Evolutionary conservation across 2,888 invertebrate species (phyloP).

Genomic region (Drosophila fulvimacula): DNA sequence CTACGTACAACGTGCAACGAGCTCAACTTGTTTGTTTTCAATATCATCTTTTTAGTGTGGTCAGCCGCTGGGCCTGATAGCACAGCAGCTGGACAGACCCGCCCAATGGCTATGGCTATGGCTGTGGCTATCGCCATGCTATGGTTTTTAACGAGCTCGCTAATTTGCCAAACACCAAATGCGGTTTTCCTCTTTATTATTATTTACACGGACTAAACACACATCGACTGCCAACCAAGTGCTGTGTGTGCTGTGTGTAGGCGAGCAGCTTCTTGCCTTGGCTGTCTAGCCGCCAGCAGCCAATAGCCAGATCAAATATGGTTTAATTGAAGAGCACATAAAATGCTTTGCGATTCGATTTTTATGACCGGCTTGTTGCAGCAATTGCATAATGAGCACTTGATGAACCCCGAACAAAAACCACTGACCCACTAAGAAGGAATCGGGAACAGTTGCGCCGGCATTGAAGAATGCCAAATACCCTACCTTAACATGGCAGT

Average conservation of each 20-base stretch:
- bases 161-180: conserved; percentile 75
- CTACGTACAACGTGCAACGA: conserved; percentile 5
- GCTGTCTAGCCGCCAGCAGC: conserved; percentile 37
- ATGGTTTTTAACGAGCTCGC: conserved; percentile 72
- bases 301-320: conserved; percentile 71
- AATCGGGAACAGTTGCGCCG: background rate
- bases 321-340: conserved; percentile 59
- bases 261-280: conserved; percentile 41
- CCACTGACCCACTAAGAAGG: conserved; percentile 67
- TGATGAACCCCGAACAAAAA: conserved; percentile 36
- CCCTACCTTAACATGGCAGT: conserved; percentile 12
- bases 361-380: conserved; percentile 49
- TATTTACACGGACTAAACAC: conserved; percentile 64
- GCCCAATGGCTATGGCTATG: conserved; percentile 42
- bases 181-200: conserved; percentile 36
- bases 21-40: conserved; percentile 73
- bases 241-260: conserved; percentile 38
- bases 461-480: conserved; percentile 10
- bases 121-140: conserved; percentile 55
- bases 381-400: conserved; percentile 70
- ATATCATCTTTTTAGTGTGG: conserved; percentile 64
- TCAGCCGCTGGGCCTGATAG: conserved; percentile 37
- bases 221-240: conserved; percentile 22
- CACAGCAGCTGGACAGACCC: conserved; percentile 12
- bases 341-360: conserved; percentile 49